Percentiles rank a stretch among this genome's conserved stretches.
These are phyloP conservation scores for Rhinoraja longicauda DNA, from an alignment of 2,797 vertebrate species.

Conservation along the genomic window DNA sequence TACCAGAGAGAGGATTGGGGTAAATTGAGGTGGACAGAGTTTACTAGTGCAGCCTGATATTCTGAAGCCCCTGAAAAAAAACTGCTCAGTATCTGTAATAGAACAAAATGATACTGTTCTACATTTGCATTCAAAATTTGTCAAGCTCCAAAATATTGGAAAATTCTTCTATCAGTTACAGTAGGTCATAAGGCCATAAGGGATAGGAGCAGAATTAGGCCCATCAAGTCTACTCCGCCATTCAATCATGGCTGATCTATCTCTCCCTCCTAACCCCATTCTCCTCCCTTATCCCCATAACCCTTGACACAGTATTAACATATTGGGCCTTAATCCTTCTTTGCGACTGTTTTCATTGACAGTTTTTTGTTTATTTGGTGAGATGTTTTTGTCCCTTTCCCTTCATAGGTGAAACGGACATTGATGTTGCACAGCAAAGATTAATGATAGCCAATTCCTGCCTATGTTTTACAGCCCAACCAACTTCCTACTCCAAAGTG, in stretches of 20 bases:
- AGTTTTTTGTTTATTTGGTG: not conserved
- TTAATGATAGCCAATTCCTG: not conserved
- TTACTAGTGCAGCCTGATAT: not conserved
- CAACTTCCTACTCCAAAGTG: not conserved
- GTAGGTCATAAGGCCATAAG: too few species aligned
- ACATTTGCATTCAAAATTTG: not conserved
- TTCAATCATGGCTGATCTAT: too few species aligned
- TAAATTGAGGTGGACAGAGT: not conserved
- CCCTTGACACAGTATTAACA: not conserved
- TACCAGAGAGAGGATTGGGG: not conserved
- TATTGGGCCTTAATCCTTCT: not conserved
- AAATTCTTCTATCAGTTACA: not conserved
- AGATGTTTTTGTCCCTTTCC: not conserved
- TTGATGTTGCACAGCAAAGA: not conserved
- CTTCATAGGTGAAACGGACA: not conserved
- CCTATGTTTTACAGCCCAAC: not conserved
- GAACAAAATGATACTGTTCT: not conserved
- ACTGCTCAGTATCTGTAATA: not conserved
- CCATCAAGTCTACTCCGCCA: too few species aligned
- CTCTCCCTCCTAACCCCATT: too few species aligned
- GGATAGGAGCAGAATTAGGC: too few species aligned
- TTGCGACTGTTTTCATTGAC: not conserved
- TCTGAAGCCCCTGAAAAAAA: not conserved
- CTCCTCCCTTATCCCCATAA: too few species aligned
- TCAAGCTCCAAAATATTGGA: not conserved